Conservation (phyloP, 1,140 invertebrate species). For the Drosophila parvula region DNA sequence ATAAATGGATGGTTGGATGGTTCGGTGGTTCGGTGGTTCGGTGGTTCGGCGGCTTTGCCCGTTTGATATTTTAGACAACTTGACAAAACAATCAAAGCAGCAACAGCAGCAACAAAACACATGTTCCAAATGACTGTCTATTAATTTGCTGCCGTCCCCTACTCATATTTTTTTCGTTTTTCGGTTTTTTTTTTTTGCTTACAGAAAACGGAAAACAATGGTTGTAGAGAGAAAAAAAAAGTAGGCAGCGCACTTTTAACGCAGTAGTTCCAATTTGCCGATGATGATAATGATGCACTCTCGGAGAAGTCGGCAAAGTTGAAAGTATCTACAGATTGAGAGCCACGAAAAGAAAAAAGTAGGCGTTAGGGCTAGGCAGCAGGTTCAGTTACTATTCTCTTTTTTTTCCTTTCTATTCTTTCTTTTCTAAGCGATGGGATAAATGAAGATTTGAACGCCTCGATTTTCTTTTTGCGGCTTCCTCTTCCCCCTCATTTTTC, state of each 20-base stretch:
- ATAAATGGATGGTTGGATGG: not conserved
- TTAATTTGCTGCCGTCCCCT: slow-evolving; percentile 65
- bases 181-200: slow-evolving; percentile 59
- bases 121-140: slow-evolving; percentile 76
- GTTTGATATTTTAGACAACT: slow-evolving; percentile 82
- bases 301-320: slow-evolving; percentile 65
- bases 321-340: slow-evolving; percentile 39
- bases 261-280: slow-evolving; percentile 82
- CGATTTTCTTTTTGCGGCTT: slow-evolving; percentile 63
- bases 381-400: slow-evolving; percentile 55
- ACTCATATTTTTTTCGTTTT: slow-evolving; percentile 28
- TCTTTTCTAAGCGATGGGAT: slow-evolving; percentile 56
- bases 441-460: slow-evolving; percentile 81
- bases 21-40: too few relatives aligned
- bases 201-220: slow-evolving; percentile 44
- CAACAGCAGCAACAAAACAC: slow-evolving; percentile 37
- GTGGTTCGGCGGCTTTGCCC: slow-evolving; percentile 51
- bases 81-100: slow-evolving; percentile 83
- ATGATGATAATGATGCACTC: slow-evolving; percentile 83
- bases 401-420: slow-evolving; percentile 10
- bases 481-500: slow-evolving; percentile 23
- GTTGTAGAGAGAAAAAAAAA: slow-evolving; percentile 30
- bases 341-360: slow-evolving; percentile 33
- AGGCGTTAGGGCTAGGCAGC: slow-evolving; percentile 34
- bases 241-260: slow-evolving; percentile 76